Evolutionary conservation across 2,888 invertebrate genomes (phyloP).

Genomic region (Aporophyla lueneburgensis): DNA sequence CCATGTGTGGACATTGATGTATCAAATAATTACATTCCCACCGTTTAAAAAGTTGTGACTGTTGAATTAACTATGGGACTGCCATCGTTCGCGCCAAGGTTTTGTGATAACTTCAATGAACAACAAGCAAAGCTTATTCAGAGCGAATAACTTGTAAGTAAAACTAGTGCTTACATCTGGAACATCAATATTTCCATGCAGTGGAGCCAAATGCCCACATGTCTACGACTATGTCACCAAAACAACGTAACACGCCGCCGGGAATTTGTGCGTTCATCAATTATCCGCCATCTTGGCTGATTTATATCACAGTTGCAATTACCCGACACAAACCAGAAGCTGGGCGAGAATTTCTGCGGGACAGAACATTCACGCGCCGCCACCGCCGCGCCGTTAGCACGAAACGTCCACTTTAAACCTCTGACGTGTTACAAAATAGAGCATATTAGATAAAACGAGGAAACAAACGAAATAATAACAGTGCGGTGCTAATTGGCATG

Average conservation of each 20-base stretch:
- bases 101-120: conserved; percentile 47
- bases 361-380: conserved; percentile 32
- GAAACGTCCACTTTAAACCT: conserved; percentile 56
- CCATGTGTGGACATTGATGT: conserved; percentile 31
- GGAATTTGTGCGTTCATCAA: conserved; percentile 53
- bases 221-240: conserved; percentile 51
- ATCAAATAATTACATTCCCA: conserved; percentile 44
- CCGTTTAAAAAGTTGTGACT: conserved; percentile 36
- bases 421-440: conserved; percentile 20
- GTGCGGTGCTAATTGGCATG: conserved; percentile 49
- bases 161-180: conserved; percentile 33
- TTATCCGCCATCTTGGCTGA: conserved; percentile 66
- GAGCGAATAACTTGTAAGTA: conserved; percentile 16
- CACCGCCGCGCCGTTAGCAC: conserved; percentile 36
- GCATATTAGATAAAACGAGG: conserved; percentile 64
- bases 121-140: conserved; percentile 33
- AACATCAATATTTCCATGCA: conserved; percentile 41
- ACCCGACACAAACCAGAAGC: conserved; percentile 70
- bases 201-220: conserved; percentile 42
- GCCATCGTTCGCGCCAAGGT: conserved; percentile 57
- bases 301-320: conserved; percentile 69
- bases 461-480: conserved; percentile 70
- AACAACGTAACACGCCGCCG: conserved; percentile 54
- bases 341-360: conserved; percentile 36
- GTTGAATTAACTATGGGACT: conserved; percentile 25